Base-by-base conservation (phyloP, 2,888 invertebrate species). In the Mechanitis messenoides region DNA sequence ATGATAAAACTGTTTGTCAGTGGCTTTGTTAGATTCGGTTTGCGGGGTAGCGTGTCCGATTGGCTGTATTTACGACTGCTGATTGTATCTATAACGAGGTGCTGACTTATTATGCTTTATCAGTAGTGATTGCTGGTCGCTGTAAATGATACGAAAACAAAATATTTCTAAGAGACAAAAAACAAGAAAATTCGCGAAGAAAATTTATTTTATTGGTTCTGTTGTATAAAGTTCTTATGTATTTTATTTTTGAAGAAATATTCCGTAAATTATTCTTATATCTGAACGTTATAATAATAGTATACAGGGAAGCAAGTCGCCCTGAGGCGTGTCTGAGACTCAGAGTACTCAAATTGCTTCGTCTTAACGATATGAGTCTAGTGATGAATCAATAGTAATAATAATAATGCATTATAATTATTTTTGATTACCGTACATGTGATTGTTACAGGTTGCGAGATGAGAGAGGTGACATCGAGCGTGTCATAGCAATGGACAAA, bases 401-500 rank as follows among this genome's bases (percentile, higher is more conserved):
- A 5, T 6, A 6, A 6, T 42, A 11, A 42, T 42, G 9, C 7
- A 9, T 42, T 42, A 9, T 3, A 35, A 1, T 20, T 47, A 31
- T 50, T 4, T 50, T 50, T 31, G 9, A 31, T 50, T 50, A 11
- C n/a, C n/a, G 7, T 9, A 6, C 31, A 31, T 11, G 9, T 31
- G 46, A 33, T 91, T 91, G 90, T 93, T 93, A 62, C 92, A 96
- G 96, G 93, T 92, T 96, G 90, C 93, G 96, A 77, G 96, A 96
- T 83, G 96, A 96, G 87, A 91, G 96, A 84, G 94, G 95, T 65
- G 96, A 96, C 80, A 93, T 94, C 73, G 96, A 96, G 80, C 92
- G 95, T 83, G 94, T 94, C 71, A 91, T 95, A 83, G 94, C 94
- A 63, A 92, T 94, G 87, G 96, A 94, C 82, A 96, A 96, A 91